Percentiles rank a stretch among this genome's conserved stretches.
These are phyloP conservation scores for Nasonovia ribisnigri DNA, from an alignment of 2,888 invertebrate genomes.

Conservation along the genomic window DNA sequence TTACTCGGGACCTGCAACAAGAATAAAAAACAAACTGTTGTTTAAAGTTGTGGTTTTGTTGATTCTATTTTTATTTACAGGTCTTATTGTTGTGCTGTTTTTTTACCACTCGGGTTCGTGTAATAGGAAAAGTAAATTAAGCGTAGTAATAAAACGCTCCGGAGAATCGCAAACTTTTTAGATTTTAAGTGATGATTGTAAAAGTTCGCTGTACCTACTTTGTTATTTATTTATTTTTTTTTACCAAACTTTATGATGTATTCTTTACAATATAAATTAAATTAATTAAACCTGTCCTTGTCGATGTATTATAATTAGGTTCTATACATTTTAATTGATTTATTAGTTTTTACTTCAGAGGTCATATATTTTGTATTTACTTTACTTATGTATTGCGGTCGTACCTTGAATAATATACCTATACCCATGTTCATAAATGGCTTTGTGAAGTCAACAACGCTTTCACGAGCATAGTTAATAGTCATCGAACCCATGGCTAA, in stretches of 20 bases:
- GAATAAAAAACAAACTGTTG: constrained; percentile 46
- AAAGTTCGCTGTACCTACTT: constrained; percentile 48
- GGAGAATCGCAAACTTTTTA: constrained; percentile 60
- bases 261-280: constrained; percentile 36
- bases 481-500: constrained; percentile 97
- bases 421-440: constrained; percentile 99
- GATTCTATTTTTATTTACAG: constrained; percentile 54
- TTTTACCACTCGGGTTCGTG: constrained; percentile 29
- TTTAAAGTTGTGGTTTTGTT: constrained; percentile 43
- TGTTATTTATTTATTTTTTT: constrained; percentile 18
- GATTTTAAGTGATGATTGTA: constrained; percentile 63
- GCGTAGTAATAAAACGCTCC: constrained; percentile 52
- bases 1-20: constrained; percentile 85
- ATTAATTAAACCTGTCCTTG: constrained; percentile 34
- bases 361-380: not conserved
- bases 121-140: constrained; percentile 62
- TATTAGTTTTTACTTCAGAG: not conserved
- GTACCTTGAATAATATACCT: constrained; percentile 93
- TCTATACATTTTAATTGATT: not conserved
- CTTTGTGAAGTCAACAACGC: constrained; percentile 96
- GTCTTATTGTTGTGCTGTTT: constrained; percentile 33
- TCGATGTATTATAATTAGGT: not conserved
- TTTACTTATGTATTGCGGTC: constrained; percentile 64
- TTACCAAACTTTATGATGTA: not conserved
- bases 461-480: constrained; percentile 95